Evolutionary conservation across 2,888 invertebrate genomes (phyloP), one percentile per base, ranked within the genome.

Genomic region (Unio delphinus): DNA sequence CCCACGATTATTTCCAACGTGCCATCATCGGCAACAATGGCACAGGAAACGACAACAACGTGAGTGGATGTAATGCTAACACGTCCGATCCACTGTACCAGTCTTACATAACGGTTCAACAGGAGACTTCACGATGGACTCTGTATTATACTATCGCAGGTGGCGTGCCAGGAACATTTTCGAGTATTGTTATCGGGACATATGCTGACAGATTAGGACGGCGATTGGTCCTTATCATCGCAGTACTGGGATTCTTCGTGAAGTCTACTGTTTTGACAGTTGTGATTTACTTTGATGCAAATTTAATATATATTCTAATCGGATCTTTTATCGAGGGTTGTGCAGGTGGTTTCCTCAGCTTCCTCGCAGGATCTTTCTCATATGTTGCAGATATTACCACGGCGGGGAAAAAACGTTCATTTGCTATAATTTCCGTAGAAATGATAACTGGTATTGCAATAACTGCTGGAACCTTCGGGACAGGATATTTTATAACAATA

Each of bases 171-270:
- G 72, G 76, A 20, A 62, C 76, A 17, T 69, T 76, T 55, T 61
- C 69, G 26, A 76, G 72, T 54, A 18, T 79, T 4, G 34, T 79
- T 3, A 71, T 70, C 61, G 71, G 70, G n/a, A 64, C 79, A 6
- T 75, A 73, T 59, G 72, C 76, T 0, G 79, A 79, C 23, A 56
- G 71, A 20, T 60, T 75, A 54, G 79, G 79, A 59, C 61, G 79
- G 55, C 71, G 65, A 28, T 69, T 72, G 64, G 30, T 74, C 23
- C 64, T 79, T 20, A n/a, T 74, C 11, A 15, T 75, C 15, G 68
- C 64, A 28, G 65, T 65, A 3, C 4, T 60, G 15, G 75, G 76
- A 34, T 57, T 55, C 1, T 45, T 62, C 3, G 20, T 74, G 5
- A 66, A 65, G 18, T 15, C 61, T 8, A 34, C 26, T 7, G 28